Evolutionary conservation across 2,888 invertebrate genomes (phyloP), one percentile per base, ranked within the genome.

Genomic region (Baronia brevicornis): DNA sequence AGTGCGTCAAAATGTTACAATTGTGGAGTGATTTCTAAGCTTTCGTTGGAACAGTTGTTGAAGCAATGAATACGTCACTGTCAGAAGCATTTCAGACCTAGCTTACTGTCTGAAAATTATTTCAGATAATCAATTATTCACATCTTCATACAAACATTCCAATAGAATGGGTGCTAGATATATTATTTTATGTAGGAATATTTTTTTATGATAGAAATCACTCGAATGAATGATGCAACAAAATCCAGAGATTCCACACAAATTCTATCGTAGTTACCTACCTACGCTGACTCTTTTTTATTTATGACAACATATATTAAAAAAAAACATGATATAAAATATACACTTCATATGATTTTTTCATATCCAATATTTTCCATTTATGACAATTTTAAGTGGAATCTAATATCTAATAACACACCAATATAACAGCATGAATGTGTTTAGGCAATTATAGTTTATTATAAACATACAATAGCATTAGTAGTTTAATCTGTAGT

Each of bases 121-220:
- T 33, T n/a, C 18, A 28, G 22, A 21, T 36, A 30, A 35, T 40
- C n/a, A n/a, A 18, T 23, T 38, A 39, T 54, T 51, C 48, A 47
- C 37, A 54, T 50, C 45, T 56, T 56, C 44, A 45, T 49, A 55
- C 54, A 50, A 52, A 53, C 55, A 65, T 70, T 67, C 57, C 58
- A 43, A 51, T 37, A 41, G 40, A 54, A 41, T 34, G 43, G 40
- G 49, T 44, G 36, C 38, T 46, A 38, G 45, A 43, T 38, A 40
- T 41, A 38, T 46, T 27, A 27, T 23, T 43, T 42, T 38, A 39
- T 38, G 42, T 44, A 41, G 32, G 42, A 37, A 47, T 43, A 43
- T 50, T 40, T 49, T 42, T 52, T 45, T 58, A 38, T 46, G 48
- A 46, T 54, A 51, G 69, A 59, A 73, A 73, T 78, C 74, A 69